These are phyloP conservation scores for Tragelaphus scriptus DNA, from an alignment of 2,113 vertebrate species.

Conservation along the genomic window DNA sequence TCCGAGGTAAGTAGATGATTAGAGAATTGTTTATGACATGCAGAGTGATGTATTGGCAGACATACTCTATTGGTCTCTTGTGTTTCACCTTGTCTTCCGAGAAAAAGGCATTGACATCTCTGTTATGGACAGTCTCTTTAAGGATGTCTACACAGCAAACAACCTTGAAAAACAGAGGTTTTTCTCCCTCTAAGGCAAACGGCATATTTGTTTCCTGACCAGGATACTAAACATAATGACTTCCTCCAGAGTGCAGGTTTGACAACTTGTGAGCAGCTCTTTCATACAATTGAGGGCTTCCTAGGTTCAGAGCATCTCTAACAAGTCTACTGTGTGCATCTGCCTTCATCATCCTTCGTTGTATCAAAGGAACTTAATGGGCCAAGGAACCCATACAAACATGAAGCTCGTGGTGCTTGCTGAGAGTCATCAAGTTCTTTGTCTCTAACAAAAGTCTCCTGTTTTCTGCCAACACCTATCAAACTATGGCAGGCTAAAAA, in stretches of 20 bases:
- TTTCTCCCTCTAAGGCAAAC: neutral
- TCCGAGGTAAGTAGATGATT: neutral
- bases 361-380: neutral
- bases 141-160: neutral
- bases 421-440: neutral
- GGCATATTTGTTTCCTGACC: neutral
- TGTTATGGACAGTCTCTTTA: neutral
- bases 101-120: neutral
- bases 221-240: neutral
- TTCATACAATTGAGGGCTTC: neutral
- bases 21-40: neutral
- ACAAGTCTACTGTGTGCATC: neutral
- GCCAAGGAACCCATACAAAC: neutral
- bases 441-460: neutral
- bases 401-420: neutral
- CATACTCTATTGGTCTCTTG: neutral
- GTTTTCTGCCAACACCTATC: neutral
- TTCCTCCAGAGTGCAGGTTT: neutral
- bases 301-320: neutral
- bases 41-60: neutral
- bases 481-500: neutral
- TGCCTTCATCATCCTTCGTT: neutral
- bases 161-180: neutral
- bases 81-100: neutral
- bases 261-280: neutral